Evolutionary conservation across 2,888 invertebrate genomes (phyloP).

Genomic region (Eurois occulta): DNA sequence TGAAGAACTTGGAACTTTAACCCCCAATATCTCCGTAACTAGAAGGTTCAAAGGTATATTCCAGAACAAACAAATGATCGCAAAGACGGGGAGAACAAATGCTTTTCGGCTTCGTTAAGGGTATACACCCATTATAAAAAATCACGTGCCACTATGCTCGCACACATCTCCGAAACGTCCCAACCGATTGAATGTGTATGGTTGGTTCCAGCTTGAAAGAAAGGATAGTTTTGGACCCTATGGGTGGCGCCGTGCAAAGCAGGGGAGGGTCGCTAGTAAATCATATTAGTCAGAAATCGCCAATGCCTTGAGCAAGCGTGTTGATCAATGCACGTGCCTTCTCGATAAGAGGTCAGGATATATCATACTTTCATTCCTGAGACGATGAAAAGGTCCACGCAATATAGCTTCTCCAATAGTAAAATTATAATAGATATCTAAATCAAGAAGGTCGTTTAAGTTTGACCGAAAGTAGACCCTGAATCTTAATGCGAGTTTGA

Average conservation of each 20-base stretch:
- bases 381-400: not conserved
- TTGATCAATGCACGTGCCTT: not conserved
- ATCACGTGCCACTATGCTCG: not conserved
- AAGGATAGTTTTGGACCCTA: not conserved
- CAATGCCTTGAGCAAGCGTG: not conserved
- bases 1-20: no score
- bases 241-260: not conserved
- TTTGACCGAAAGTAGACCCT: conserved; percentile 8
- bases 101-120: no score
- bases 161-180: not conserved
- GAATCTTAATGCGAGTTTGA: conserved; percentile 34
- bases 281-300: not conserved
- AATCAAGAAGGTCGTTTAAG: not conserved
- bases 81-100: no score
- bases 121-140: no score
- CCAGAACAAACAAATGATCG: no score
- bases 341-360: not conserved
- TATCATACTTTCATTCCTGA: not conserved
- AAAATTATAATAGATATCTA: not conserved
- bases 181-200: not conserved
- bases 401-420: not conserved
- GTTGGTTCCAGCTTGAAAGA: not conserved
- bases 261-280: not conserved
- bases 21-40: no score
- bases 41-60: no score